phyloP scores from a whole-genome alignment of 2,113 vertebrate genomes.

The Sylvia atricapilla region DNA sequence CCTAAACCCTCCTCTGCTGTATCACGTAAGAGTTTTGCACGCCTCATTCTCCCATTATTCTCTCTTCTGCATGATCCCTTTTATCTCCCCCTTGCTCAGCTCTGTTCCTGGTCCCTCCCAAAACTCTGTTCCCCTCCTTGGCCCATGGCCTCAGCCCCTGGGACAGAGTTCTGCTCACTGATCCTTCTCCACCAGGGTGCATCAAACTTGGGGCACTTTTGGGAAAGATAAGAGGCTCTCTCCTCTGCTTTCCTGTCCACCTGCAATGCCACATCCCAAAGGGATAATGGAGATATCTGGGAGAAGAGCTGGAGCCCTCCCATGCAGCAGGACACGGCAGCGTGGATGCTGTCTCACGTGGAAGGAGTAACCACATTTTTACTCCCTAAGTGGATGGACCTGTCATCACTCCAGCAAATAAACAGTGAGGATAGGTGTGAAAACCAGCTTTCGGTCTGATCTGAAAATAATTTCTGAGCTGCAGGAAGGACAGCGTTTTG shows the following conservation, averaged over 20 bases:
- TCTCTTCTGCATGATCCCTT: neutral
- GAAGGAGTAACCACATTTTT: neutral
- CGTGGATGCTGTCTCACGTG: neutral
- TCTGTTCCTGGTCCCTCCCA: neutral
- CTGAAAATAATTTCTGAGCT: constrained; percentile 3
- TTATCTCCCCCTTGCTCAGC: neutral
- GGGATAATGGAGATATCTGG: neutral
- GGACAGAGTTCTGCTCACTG: neutral
- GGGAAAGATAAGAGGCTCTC: neutral
- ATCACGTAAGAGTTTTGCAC: neutral
- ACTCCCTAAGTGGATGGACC: neutral
- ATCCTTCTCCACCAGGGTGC: neutral
- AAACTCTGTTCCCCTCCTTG: neutral
- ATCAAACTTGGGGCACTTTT: neutral
- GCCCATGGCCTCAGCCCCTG: neutral
- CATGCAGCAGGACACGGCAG: neutral
- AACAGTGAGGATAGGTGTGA: neutral
- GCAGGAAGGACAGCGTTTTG: neutral
- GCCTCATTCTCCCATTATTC: neutral
- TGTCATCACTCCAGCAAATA: constrained; percentile 16
- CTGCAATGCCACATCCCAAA: neutral
- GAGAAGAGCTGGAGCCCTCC: neutral
- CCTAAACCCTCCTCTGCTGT: neutral
- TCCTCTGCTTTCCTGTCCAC: neutral
- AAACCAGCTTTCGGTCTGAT: neutral